These are phyloP conservation scores for Rhegmatorhina hoffmannsi DNA, from an alignment of 2,113 vertebrate genomes.

Conservation along the genomic window DNA sequence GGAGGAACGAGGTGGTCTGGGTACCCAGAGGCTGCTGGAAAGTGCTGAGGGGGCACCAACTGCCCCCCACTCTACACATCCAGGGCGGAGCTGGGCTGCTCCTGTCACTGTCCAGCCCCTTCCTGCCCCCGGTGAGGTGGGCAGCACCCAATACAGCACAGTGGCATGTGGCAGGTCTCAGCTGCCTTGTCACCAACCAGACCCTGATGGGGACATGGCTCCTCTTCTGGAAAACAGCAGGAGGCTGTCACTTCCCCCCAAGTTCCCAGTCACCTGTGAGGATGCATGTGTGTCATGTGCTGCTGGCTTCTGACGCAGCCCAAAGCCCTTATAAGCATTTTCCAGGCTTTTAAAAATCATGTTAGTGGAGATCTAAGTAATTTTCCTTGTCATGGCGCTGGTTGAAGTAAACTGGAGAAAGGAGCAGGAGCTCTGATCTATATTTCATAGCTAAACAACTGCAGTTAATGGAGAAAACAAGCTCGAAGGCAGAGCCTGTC, in stretches of 20 bases:
- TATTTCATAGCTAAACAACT: background rate
- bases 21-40: background rate
- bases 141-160: background rate
- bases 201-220: accelerated
- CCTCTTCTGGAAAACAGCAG: background rate
- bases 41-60: background rate
- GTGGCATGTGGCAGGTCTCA: background rate
- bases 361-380: background rate
- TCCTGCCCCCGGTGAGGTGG: background rate
- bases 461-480: background rate
- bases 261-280: background rate
- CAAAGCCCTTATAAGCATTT: background rate
- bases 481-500: background rate
- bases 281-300: accelerated
- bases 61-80: no score
- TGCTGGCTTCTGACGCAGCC: accelerated
- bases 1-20: background rate
- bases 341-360: background rate
- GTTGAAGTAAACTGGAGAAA: background rate
- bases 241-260: background rate
- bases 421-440: constrained; percentile 5
- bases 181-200: background rate
- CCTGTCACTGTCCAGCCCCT: background rate
- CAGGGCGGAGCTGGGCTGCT: background rate
- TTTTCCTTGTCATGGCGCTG: constrained; percentile 3